Evolutionary conservation across 2,888 invertebrate species (phyloP).

Genomic region (Cryptosula pallasiana): DNA sequence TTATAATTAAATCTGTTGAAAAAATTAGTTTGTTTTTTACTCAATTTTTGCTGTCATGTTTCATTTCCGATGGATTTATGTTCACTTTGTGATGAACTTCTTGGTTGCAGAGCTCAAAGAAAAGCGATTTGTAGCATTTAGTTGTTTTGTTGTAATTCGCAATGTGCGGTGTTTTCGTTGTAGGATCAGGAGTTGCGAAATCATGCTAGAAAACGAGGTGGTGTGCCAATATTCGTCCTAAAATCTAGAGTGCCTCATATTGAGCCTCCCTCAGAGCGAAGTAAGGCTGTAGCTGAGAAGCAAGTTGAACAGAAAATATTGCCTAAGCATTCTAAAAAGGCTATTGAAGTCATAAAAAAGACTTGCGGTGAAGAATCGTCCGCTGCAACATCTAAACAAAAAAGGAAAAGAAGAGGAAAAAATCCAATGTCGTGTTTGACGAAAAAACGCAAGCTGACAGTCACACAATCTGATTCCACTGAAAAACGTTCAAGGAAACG

Average conservation of each 20-base stretch:
- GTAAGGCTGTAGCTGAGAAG: neutral
- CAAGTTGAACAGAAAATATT: neutral
- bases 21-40: too few species aligned
- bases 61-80: too few species aligned
- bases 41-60: too few species aligned
- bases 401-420: neutral
- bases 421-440: neutral
- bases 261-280: conserved; percentile 13
- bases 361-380: neutral
- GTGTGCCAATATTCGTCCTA: neutral
- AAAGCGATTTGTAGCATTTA: too few species aligned
- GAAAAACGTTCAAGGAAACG: neutral
- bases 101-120: too few species aligned
- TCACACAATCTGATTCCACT: neutral
- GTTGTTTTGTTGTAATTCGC: too few species aligned
- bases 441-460: neutral
- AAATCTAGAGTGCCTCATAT: conserved; percentile 6
- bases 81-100: too few species aligned
- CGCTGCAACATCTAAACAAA: neutral
- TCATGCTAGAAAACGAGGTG: conserved; percentile 7
- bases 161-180: neutral
- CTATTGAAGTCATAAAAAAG: neutral
- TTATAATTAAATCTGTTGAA: too few species aligned
- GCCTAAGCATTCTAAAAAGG: conserved; percentile 14
- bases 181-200: conserved; percentile 18